Conservation (phyloP, 2,888 invertebrate genomes). For the Penaeus monodon region DNA sequence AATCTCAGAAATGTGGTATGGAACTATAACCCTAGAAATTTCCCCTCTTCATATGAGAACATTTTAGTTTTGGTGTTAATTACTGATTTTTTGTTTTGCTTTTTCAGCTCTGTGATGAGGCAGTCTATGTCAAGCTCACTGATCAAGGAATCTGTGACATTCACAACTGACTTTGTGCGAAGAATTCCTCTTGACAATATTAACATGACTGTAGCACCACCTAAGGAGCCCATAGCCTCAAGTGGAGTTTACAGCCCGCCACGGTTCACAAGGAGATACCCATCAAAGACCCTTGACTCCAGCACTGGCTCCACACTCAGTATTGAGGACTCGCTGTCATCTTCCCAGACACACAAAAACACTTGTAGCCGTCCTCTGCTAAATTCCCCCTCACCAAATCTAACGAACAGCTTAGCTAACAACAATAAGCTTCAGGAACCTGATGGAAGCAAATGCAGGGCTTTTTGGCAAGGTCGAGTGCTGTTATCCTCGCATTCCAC, state of each 20-base stretch:
- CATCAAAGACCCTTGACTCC: conserved; percentile 4
- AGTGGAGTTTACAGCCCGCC: conserved; percentile 59
- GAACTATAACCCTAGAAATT: too few species aligned
- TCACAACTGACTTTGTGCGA: conserved; percentile 63
- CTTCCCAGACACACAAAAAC: conserved; percentile 41
- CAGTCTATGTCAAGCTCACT: conserved; percentile 64
- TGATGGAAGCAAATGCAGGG: conserved; percentile 58
- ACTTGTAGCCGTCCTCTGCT: conserved; percentile 42
- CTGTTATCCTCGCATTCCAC: conserved; percentile 78
- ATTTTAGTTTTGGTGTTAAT: too few species aligned
- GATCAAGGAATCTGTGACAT: conserved; percentile 64
- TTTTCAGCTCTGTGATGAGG: conserved; percentile 45
- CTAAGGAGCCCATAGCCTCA: conserved; percentile 52
- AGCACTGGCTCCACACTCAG: conserved; percentile 29
- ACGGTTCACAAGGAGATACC: conserved; percentile 32
- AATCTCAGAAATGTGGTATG: too few species aligned
- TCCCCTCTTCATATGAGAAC: too few species aligned
- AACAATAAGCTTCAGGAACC: conserved; percentile 38
- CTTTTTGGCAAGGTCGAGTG: conserved; percentile 71
- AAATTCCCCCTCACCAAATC: conserved; percentile 38
- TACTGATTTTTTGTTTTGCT: too few species aligned
- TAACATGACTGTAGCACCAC: conserved; percentile 63
- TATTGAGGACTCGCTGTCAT: conserved; percentile 33
- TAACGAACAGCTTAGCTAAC: conserved; percentile 24
- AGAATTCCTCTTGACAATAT: conserved; percentile 61